phyloP scores from a whole-genome alignment of 2,797 vertebrate genomes.

The Natrix natrix region DNA sequence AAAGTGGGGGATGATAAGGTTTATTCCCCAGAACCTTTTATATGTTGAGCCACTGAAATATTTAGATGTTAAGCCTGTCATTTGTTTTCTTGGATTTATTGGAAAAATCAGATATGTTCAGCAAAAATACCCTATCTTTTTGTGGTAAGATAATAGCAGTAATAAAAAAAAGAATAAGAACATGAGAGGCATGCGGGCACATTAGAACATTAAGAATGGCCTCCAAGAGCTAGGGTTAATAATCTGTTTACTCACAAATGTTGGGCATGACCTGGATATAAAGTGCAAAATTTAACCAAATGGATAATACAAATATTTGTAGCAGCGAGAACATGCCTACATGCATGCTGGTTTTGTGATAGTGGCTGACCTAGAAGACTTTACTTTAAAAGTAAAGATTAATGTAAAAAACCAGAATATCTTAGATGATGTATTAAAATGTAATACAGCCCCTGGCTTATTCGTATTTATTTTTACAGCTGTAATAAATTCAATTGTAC shows the following conservation, averaged over 20 bases:
- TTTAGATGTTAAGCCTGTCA: neutral
- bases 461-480: conserved; percentile 33
- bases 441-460: conserved; percentile 45
- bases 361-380: conserved; percentile 6
- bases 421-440: conserved; percentile 33
- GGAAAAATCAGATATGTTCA: neutral
- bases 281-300: conserved; percentile 13
- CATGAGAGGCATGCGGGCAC: neutral
- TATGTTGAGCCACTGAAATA: neutral
- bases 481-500: conserved; percentile 40
- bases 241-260: neutral
- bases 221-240: neutral
- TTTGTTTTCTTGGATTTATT: neutral
- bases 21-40: neutral
- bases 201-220: neutral
- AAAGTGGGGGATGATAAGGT: neutral
- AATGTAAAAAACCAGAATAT: conserved; percentile 11
- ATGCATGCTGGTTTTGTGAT: neutral
- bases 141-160: neutral
- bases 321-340: neutral
- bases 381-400: conserved; percentile 50
- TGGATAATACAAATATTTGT: neutral
- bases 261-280: neutral
- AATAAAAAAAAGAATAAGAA: neutral
- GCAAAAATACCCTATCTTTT: neutral